These are phyloP conservation scores for Aleadryas rufinucha DNA, from an alignment of 2,113 vertebrate species.

Conservation along the genomic window DNA sequence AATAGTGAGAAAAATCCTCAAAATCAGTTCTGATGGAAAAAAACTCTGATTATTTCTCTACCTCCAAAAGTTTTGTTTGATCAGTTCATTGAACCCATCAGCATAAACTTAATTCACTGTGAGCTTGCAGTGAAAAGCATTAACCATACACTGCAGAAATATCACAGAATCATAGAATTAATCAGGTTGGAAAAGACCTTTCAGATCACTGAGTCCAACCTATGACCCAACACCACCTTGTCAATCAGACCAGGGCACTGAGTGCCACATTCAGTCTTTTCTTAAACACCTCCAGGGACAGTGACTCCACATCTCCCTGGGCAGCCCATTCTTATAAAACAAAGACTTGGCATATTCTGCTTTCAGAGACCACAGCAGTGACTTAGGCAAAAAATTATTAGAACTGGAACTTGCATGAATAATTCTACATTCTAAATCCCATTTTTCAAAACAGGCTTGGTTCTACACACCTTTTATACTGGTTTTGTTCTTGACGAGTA, in stretches of 20 bases:
- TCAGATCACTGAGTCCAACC: not conserved
- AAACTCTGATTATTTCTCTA: not conserved
- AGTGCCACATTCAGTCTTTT: not conserved
- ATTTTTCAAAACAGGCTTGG: not conserved
- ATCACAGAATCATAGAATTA: not conserved
- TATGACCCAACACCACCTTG: not conserved
- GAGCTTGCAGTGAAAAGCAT: not conserved
- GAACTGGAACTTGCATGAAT: not conserved
- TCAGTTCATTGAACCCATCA: not conserved
- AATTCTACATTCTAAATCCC: not conserved
- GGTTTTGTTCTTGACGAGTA: not conserved
- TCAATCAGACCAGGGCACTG: not conserved
- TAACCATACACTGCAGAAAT: not conserved
- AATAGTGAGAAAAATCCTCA: not conserved
- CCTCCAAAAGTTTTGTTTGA: not conserved
- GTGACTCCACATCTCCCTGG: not conserved
- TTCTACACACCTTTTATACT: not conserved
- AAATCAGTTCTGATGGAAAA: not conserved
- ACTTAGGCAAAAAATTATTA: not conserved
- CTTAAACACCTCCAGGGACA: not conserved
- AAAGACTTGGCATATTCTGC: not conserved
- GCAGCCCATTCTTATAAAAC: not conserved
- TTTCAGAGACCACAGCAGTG: not conserved
- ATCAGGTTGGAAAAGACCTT: not conserved
- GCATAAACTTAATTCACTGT: not conserved